phyloP scores from a whole-genome alignment of 2,888 invertebrate genomes.

The Celastrina argiolus region DNA sequence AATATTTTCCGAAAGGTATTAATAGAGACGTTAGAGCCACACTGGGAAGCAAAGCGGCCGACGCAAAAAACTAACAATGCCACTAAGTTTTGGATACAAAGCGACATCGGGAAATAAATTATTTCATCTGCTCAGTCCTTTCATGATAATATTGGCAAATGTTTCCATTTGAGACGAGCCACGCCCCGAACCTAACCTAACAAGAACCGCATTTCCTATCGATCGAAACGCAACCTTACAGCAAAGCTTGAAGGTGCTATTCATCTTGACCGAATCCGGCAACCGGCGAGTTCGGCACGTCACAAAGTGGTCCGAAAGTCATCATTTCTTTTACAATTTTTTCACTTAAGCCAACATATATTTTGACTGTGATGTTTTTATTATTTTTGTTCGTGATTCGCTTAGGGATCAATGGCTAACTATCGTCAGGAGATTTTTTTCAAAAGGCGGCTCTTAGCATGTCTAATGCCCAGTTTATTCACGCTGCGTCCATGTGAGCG shows the following conservation, averaged over 20 bases:
- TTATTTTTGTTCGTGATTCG: constrained; percentile 74
- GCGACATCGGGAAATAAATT: constrained; percentile 76
- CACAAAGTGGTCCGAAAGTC: constrained; percentile 70
- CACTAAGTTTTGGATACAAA: constrained; percentile 72
- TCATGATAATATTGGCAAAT: constrained; percentile 78
- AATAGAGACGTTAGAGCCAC: constrained; percentile 69
- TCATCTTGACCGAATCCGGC: constrained; percentile 29
- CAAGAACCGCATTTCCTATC: constrained; percentile 41
- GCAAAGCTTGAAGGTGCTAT: constrained; percentile 33
- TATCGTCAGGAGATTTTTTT: constrained; percentile 59
- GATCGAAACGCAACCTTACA: constrained; percentile 19
- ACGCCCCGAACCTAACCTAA: constrained; percentile 63
- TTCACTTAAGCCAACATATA: constrained; percentile 67
- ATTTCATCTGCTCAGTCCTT: constrained; percentile 76
- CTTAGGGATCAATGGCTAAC: constrained; percentile 56
- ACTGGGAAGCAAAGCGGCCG: constrained; percentile 63
- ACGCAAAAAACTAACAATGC: constrained; percentile 70
- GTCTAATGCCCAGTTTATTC: constrained; percentile 52
- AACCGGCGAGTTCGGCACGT: constrained; percentile 55
- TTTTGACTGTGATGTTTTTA: constrained; percentile 79
- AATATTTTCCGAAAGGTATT: constrained; percentile 62
- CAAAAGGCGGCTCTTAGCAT: constrained; percentile 58
- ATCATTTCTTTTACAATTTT: constrained; percentile 65
- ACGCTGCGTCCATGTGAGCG: constrained; percentile 38
- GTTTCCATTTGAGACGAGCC: constrained; percentile 74